phyloP scores from a whole-genome alignment of 2,113 vertebrate genomes.

The Theropithecus gelada region DNA sequence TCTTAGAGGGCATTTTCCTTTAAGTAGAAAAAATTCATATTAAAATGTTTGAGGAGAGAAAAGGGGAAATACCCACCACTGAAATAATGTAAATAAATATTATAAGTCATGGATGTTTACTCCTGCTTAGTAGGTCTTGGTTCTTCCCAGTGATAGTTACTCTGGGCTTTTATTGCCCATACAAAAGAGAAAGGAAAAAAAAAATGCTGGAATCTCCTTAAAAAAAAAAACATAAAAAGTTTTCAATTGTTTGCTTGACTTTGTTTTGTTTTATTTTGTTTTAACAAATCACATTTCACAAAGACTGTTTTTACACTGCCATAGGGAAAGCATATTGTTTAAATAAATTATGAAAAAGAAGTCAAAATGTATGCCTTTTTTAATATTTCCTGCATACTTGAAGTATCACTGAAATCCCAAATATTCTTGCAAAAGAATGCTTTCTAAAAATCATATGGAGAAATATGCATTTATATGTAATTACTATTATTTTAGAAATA shows the following conservation, averaged over 20 bases:
- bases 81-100: background rate
- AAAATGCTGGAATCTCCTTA: background rate
- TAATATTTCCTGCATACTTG: background rate
- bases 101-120: background rate
- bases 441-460: background rate
- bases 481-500: background rate
- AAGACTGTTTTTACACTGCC: background rate
- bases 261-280: constrained; percentile 41
- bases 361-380: background rate
- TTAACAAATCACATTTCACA: constrained; percentile 8
- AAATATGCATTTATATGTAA: background rate
- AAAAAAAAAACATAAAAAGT: background rate
- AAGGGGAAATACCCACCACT: background rate
- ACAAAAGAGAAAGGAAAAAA: background rate
- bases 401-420: background rate
- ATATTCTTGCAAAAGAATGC: background rate
- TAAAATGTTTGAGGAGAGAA: background rate
- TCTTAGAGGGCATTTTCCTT: background rate
- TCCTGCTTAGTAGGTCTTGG: background rate
- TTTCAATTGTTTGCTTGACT: background rate
- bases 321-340: background rate
- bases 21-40: background rate
- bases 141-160: background rate
- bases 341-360: background rate
- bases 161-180: background rate